These are phyloP conservation scores for human (Homo sapiens) DNA, from an alignment of 2,113 vertebrate species.

Conservation along the genomic window DNA sequence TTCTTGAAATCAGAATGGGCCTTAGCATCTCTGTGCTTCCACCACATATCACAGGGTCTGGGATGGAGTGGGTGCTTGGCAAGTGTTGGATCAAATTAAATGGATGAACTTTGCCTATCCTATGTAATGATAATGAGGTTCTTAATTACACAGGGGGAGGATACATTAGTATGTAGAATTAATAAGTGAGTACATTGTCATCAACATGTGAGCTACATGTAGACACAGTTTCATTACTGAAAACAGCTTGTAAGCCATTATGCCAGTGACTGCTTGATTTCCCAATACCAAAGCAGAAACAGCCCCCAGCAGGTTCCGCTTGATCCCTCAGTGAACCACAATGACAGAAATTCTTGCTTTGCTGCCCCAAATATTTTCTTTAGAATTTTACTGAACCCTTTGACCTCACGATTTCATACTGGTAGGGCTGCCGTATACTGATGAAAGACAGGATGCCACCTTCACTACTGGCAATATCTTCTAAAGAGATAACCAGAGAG, in stretches of 20 bases:
- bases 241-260: conserved; percentile 48
- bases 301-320: rapidly evolving
- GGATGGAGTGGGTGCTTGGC: background rate
- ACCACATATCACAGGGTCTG: background rate
- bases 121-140: conserved; percentile 50
- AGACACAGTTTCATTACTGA: conserved; percentile 51
- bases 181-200: conserved; percentile 22
- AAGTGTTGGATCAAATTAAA: conserved; percentile 16
- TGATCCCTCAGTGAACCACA: background rate
- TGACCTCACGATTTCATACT: background rate
- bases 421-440: background rate
- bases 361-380: background rate
- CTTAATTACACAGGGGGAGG: conserved; percentile 36
- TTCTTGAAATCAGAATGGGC: background rate
- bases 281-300: background rate
- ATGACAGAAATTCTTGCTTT: background rate
- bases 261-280: conserved; percentile 28
- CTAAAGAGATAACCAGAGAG: background rate
- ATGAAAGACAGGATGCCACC: background rate
- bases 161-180: conserved; percentile 28
- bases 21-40: background rate
- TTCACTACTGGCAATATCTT: background rate
- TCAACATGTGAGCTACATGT: conserved; percentile 10
- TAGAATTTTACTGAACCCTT: background rate
- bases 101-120: conserved; percentile 50